Evolutionary conservation across 2,888 invertebrate genomes (phyloP).

Genomic region (Calephelis perditalis): DNA sequence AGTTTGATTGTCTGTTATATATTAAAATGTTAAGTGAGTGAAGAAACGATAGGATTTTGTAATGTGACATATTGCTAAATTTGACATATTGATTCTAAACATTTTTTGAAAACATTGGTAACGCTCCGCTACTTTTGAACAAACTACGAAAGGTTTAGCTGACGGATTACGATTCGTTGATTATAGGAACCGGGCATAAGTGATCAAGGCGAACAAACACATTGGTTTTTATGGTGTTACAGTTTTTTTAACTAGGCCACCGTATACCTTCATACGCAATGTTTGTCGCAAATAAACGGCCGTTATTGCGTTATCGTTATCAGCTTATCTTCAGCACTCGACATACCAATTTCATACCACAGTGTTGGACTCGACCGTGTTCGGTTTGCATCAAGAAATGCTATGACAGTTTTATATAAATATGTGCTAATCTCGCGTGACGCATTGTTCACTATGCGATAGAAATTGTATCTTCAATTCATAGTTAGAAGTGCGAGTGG

Average conservation of each 20-base stretch:
- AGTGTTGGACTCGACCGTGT: conserved; percentile 50
- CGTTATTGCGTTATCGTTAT: conserved; percentile 67
- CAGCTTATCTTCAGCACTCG: conserved; percentile 68
- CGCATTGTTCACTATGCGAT: conserved; percentile 30
- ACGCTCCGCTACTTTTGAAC: no score
- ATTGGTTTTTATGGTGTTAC: not conserved
- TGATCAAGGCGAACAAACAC: no score
- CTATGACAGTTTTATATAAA: conserved; percentile 19
- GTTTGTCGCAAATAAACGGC: conserved; percentile 38
- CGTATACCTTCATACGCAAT: conserved; percentile 43
- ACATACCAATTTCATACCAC: conserved; percentile 60
- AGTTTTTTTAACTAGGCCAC: conserved; percentile 10
- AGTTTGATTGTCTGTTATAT: conserved; percentile 19
- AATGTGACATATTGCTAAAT: not conserved
- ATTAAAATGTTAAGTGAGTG: conserved; percentile 12
- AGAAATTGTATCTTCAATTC: conserved; percentile 32
- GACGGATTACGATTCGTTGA: no score
- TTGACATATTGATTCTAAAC: no score
- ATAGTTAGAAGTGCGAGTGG: conserved; percentile 23
- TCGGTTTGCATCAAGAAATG: conserved; percentile 40
- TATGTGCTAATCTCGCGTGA: conserved; percentile 32
- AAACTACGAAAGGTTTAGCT: no score
- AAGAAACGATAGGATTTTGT: not conserved
- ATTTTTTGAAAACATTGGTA: no score
- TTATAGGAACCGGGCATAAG: no score